Percentiles rank a stretch among this genome's conserved stretches.
phyloP scores from a whole-genome alignment of 2,113 vertebrate species.

The Datnioides undecimradiatus region DNA sequence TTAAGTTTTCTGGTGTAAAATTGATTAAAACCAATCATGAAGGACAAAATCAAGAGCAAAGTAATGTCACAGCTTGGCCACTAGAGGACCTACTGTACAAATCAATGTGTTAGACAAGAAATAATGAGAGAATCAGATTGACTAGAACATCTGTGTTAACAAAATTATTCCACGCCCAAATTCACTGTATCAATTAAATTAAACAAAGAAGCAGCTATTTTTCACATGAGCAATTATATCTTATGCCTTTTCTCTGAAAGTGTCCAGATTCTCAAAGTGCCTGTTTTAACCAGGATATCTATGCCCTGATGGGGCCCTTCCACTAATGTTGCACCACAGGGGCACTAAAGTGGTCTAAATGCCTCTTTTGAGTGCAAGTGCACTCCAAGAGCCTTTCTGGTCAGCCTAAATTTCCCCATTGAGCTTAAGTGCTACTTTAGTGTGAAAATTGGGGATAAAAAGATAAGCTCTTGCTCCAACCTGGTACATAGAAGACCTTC shows the following conservation, averaged over 20 bases:
- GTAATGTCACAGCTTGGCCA: slow-evolving; percentile 46
- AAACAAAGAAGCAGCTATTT: not conserved
- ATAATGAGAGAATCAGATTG: not conserved
- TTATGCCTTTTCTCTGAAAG: not conserved
- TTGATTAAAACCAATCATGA: too few species aligned
- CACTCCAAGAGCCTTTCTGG: not conserved
- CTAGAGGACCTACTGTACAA: slow-evolving; percentile 66
- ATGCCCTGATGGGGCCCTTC: not conserved
- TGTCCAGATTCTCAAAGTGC: not conserved
- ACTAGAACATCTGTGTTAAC: not conserved
- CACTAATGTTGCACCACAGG: too few species aligned
- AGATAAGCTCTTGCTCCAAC: not conserved
- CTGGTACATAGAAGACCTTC: not conserved
- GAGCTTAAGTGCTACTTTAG: slow-evolving; percentile 10
- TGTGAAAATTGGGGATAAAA: slow-evolving; percentile 15
- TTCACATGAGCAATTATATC: not conserved
- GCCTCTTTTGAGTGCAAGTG: not conserved
- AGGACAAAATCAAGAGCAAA: not conserved
- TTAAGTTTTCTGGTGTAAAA: too few species aligned
- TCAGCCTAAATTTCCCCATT: not conserved
- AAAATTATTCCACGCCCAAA: not conserved
- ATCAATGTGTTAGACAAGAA: slow-evolving; percentile 18
- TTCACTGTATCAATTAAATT: too few species aligned
- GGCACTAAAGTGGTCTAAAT: slow-evolving; percentile 13
- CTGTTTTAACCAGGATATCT: not conserved